Conservation (phyloP, 1,140 invertebrate species). For the Dendrolimus kikuchii region DNA sequence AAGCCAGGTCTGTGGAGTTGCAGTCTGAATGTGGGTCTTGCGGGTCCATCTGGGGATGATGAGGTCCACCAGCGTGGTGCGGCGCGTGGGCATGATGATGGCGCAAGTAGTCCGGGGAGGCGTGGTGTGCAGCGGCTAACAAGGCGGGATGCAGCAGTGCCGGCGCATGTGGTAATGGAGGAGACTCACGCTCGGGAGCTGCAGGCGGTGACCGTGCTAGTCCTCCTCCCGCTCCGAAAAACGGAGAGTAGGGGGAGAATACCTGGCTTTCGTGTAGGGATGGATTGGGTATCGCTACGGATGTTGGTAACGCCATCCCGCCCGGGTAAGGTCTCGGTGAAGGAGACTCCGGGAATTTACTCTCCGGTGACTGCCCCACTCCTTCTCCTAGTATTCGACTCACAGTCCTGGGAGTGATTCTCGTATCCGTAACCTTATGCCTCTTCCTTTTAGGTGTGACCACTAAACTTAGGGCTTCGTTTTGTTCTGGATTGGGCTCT, state of each 20-base stretch:
- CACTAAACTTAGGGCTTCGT: slow-evolving; percentile 93
- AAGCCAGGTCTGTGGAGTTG: slow-evolving; percentile 89
- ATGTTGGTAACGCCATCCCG: slow-evolving; percentile 90
- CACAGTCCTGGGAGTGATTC: slow-evolving; percentile 93
- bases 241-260: slow-evolving; percentile 91
- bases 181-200: slow-evolving; percentile 83
- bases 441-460: slow-evolving; percentile 96
- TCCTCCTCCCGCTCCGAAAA: slow-evolving; percentile 78
- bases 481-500: slow-evolving; percentile 86
- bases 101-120: slow-evolving; percentile 80
- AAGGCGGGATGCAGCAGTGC: slow-evolving; percentile 86
- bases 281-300: slow-evolving; percentile 96
- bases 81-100: slow-evolving; percentile 57
- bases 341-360: slow-evolving; percentile 74
- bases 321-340: slow-evolving; percentile 85
- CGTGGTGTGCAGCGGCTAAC: slow-evolving; percentile 83
- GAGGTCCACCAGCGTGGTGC: slow-evolving; percentile 60
- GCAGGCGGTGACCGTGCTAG: slow-evolving; percentile 74
- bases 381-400: slow-evolving; percentile 88
- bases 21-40: slow-evolving; percentile 89
- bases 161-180: slow-evolving; percentile 84
- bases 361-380: slow-evolving; percentile 76
- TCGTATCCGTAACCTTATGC: slow-evolving; percentile 97
- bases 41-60: slow-evolving; percentile 80
- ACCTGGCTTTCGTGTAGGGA: slow-evolving; percentile 95